A percentile compares a stretch with the other conserved stretches of the same genome.
Evolutionary conservation across 2,113 vertebrate species (phyloP).

Genomic region (Myotis lucifugus): DNA sequence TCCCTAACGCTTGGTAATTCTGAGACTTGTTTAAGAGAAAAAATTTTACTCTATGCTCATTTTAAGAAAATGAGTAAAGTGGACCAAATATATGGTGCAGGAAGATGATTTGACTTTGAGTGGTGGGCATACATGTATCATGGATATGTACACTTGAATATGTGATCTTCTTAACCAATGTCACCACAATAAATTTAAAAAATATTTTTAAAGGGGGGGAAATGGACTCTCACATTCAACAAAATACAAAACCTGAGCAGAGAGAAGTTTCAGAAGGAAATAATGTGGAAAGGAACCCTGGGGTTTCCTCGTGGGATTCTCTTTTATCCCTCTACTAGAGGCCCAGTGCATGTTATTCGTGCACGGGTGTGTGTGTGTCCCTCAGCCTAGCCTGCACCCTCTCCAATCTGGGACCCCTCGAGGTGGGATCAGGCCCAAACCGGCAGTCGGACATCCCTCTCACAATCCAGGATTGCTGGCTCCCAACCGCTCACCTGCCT

Average conservation of each 20-base stretch:
- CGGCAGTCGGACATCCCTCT: too few relatives aligned
- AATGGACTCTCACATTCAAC: not conserved
- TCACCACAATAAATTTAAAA: not conserved
- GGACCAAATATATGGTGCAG: not conserved
- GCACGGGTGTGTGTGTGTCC: too few relatives aligned
- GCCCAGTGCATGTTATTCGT: too few relatives aligned
- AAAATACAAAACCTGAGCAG: constrained; percentile 19
- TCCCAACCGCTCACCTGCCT: too few relatives aligned
- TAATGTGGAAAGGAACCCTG: not conserved
- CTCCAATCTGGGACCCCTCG: too few relatives aligned
- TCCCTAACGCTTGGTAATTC: not conserved
- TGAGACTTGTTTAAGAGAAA: not conserved
- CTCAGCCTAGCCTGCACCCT: too few relatives aligned
- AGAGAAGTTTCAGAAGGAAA: not conserved
- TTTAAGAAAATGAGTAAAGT: not conserved
- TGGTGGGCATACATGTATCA: not conserved
- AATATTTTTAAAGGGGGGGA: too few relatives aligned
- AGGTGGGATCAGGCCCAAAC: too few relatives aligned
- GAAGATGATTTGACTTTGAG: not conserved
- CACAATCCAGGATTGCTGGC: too few relatives aligned
- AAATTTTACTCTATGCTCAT: not conserved
- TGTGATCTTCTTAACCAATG: not conserved
- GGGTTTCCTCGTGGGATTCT: not conserved
- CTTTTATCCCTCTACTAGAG: not conserved
- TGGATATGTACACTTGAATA: not conserved